Conservation (phyloP, 1,140 invertebrate genomes). For the Zaprionus ghesquierei region DNA sequence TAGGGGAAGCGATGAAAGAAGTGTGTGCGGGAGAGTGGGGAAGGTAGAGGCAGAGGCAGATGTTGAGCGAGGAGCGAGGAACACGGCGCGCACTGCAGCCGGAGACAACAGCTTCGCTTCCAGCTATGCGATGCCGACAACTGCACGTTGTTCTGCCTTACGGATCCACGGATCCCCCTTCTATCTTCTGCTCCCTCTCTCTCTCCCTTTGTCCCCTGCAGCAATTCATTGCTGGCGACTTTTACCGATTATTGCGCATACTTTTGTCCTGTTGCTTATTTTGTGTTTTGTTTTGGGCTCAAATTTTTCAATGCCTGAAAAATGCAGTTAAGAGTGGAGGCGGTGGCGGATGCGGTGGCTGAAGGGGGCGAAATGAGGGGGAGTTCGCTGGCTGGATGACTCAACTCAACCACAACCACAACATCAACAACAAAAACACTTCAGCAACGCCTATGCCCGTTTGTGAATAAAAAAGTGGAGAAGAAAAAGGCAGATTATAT, state of each 20-base stretch:
- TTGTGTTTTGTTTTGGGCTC: conserved; percentile 67
- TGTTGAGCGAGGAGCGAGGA: background rate
- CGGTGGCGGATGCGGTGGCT: background rate
- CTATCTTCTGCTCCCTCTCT: background rate
- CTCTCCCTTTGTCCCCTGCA: background rate
- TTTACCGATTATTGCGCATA: conserved; percentile 78
- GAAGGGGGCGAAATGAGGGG: background rate
- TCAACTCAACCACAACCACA: too few species aligned
- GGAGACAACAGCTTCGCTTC: conserved; percentile 33
- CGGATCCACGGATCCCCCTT: background rate
- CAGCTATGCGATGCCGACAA: conserved; percentile 16
- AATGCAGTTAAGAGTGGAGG: conserved; percentile 39
- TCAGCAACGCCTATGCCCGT: background rate
- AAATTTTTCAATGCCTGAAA: conserved; percentile 75
- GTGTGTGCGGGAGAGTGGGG: background rate
- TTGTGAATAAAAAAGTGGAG: background rate
- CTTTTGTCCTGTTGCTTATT: conserved; percentile 58
- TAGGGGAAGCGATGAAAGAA: too few species aligned
- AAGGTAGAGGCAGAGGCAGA: background rate
- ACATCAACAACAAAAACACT: background rate
- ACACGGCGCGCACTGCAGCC: background rate
- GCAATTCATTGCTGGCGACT: conserved; percentile 51
- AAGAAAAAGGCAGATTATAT: conserved; percentile 52
- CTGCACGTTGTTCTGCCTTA: background rate
- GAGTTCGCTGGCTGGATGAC: too few species aligned